Evolutionary conservation across 2,888 invertebrate genomes (phyloP).

Genomic region (Polyommatus icarus): DNA sequence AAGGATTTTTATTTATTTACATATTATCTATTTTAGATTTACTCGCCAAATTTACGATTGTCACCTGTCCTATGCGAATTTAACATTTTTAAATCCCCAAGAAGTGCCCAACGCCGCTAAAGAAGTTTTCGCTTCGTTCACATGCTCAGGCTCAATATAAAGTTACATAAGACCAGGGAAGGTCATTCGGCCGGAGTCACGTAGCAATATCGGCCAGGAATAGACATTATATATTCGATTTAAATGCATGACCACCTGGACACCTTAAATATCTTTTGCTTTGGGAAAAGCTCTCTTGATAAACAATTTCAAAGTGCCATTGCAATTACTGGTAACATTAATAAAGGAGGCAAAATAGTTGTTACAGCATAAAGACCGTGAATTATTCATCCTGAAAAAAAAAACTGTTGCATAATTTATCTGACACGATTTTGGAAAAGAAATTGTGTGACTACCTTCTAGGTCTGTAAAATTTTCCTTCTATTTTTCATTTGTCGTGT

Average conservation of each 20-base stretch:
- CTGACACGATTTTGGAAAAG: too few relatives aligned
- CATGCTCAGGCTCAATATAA: slow-evolving; percentile 9
- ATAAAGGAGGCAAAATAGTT: neutral
- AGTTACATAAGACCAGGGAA: slow-evolving; percentile 23
- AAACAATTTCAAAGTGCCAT: neutral
- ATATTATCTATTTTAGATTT: too few relatives aligned
- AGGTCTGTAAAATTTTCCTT: too few relatives aligned
- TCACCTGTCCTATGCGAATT: neutral
- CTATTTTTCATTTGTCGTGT: too few relatives aligned
- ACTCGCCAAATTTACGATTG: too few relatives aligned
- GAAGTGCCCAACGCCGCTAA: neutral
- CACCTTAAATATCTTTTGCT: slow-evolving; percentile 28
- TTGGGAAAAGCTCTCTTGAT: neutral
- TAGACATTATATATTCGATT: slow-evolving; percentile 56
- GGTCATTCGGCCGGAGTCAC: slow-evolving; percentile 24
- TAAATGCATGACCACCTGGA: slow-evolving; percentile 61
- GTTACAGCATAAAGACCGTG: too few relatives aligned
- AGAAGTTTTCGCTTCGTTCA: neutral
- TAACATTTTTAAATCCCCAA: neutral
- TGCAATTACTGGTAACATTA: neutral
- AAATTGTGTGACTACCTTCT: too few relatives aligned
- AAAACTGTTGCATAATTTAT: too few relatives aligned
- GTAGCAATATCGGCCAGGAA: slow-evolving; percentile 34
- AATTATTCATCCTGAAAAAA: too few relatives aligned
- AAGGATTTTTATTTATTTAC: too few relatives aligned